These are phyloP conservation scores for Salmo trutta DNA, from an alignment of 2,797 vertebrate genomes.

Conservation along the genomic window DNA sequence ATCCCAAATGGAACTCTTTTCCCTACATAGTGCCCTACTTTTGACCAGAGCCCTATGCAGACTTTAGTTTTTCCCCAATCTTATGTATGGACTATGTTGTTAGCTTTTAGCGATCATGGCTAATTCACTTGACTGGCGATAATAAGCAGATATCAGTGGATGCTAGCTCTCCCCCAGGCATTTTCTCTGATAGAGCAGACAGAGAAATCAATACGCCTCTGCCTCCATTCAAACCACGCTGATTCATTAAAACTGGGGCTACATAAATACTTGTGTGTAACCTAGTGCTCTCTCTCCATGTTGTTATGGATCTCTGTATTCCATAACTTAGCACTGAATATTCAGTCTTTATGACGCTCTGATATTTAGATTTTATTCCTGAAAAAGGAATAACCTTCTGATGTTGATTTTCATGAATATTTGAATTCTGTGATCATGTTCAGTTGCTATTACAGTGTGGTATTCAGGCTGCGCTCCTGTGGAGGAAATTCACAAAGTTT, in stretches of 20 bases:
- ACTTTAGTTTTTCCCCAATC: conserved; percentile 4
- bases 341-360: too few species aligned
- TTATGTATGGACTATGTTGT: conserved; percentile 27
- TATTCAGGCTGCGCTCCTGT: not conserved
- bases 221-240: conserved; percentile 35
- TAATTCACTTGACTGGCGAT: conserved; percentile 50
- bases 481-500: not conserved
- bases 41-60: not conserved
- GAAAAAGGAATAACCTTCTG: not conserved
- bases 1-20: not conserved
- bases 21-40: too few species aligned
- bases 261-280: not conserved
- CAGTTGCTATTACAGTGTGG: not conserved
- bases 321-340: not conserved
- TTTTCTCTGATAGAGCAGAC: conserved; percentile 55
- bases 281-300: not conserved
- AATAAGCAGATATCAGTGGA: conserved; percentile 38
- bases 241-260: conserved; percentile 24
- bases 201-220: conserved; percentile 61
- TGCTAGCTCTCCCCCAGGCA: conserved; percentile 53
- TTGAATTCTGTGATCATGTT: not conserved
- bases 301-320: not conserved
- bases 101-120: conserved; percentile 41
- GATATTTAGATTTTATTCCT: too few species aligned
- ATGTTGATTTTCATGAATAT: not conserved